Evolutionary conservation across 2,888 invertebrate species (phyloP).

Genomic region (Hydropsyche betteni): DNA sequence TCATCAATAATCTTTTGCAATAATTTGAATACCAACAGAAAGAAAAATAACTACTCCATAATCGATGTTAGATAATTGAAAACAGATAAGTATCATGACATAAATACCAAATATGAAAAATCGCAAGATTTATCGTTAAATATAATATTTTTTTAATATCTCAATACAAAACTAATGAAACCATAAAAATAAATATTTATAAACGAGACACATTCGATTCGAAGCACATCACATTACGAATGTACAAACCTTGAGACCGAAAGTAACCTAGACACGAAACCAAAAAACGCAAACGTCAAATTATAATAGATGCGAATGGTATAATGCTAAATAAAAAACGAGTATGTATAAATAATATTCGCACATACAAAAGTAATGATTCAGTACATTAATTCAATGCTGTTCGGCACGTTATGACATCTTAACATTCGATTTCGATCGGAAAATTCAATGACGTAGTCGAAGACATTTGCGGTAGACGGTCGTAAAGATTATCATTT

Average conservation of each 20-base stretch:
- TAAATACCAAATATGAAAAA: too few relatives aligned
- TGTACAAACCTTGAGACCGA: constrained; percentile 16
- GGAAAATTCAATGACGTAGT: constrained; percentile 1
- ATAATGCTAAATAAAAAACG: background rate
- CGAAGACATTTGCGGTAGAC: background rate
- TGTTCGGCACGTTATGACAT: constrained; percentile 15
- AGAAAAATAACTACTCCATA: too few relatives aligned
- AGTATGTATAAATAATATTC: background rate
- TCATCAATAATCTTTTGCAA: too few relatives aligned
- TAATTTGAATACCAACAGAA: too few relatives aligned
- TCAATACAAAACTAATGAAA: too few relatives aligned
- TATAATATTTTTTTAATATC: too few relatives aligned
- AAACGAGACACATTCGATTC: too few relatives aligned
- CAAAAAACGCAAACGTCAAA: background rate
- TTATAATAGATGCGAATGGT: constrained; percentile 4
- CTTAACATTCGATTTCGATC: background rate
- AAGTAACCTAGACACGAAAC: constrained; percentile 27
- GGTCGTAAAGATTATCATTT: too few relatives aligned
- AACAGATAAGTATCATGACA: too few relatives aligned
- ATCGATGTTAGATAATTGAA: too few relatives aligned
- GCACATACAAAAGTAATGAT: background rate
- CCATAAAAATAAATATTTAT: too few relatives aligned
- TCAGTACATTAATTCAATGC: background rate
- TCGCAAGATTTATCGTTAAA: too few relatives aligned
- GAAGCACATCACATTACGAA: background rate